A percentile compares a stretch with the other conserved stretches of the same genome.
Evolutionary conservation across 2,113 vertebrate species (phyloP).

Genomic region (Scophthalmus maximus): DNA sequence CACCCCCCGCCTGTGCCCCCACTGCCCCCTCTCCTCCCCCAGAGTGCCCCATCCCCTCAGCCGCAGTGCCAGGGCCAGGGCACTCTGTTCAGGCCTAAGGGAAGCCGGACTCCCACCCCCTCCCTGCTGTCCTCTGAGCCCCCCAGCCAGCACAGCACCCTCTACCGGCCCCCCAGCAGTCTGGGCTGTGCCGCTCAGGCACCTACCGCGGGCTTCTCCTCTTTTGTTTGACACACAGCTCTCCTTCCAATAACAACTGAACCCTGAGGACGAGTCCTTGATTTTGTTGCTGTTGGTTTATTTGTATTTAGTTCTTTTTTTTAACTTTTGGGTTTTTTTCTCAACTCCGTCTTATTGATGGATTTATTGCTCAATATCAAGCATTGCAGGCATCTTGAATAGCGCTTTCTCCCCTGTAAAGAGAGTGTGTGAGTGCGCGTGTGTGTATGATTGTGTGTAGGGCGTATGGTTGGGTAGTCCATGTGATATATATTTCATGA

Average conservation of each 20-base stretch:
- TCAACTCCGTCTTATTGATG: conserved; percentile 50
- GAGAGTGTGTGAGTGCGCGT: conserved; percentile 62
- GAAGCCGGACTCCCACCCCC: conserved; percentile 97
- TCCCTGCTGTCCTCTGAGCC: conserved; percentile 90
- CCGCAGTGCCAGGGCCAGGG: conserved; percentile 88
- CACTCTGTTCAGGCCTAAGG: conserved; percentile 93
- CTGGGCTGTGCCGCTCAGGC: conserved; percentile 90
- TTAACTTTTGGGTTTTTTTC: conserved; percentile 24
- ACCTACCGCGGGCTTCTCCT: conserved; percentile 95
- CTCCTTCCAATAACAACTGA: conserved; percentile 65
- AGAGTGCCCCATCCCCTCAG: conserved; percentile 81
- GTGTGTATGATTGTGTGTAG: conserved; percentile 61
- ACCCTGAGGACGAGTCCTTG: conserved; percentile 67
- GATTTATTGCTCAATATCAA: conserved; percentile 66
- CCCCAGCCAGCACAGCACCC: conserved; percentile 87
- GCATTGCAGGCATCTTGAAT: conserved; percentile 70
- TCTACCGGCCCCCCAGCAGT: conserved; percentile 96
- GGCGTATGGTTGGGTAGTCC: conserved; percentile 52
- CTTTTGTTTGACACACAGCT: conserved; percentile 92
- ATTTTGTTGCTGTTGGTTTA: conserved; percentile 71
- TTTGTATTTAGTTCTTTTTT: conserved; percentile 52
- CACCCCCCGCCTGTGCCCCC: conserved; percentile 83
- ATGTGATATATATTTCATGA: conserved; percentile 68
- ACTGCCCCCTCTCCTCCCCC: conserved; percentile 78
- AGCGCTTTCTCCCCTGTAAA: conserved; percentile 73